Base-by-base conservation (phyloP, 2,113 vertebrate species). In the Romanogobio albipinnatus region DNA sequence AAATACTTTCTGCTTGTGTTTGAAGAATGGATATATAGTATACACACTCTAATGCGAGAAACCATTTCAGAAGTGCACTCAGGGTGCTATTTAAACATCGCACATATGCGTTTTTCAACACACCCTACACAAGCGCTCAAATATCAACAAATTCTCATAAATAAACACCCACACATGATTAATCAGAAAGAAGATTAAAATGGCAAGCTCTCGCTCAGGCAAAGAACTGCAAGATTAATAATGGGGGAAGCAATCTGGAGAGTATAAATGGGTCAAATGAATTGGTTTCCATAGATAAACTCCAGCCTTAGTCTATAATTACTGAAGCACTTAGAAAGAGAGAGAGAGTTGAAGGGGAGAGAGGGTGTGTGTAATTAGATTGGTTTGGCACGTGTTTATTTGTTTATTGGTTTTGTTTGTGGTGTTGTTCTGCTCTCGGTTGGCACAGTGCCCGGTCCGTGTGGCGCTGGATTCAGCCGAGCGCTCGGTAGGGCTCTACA, bases 391-490 rank as follows among this genome's bases (percentile, higher is more conserved):
- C 92, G 91, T 94, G 92, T 94, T 92, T 91, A 90, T 87, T 85
- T 90, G 87, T 90, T 90, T 88, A 86, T 89, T 87, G 79, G 88
- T 88, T 53, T 91, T 88, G 90, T 90, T 91, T 91, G 53, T 29
- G 87, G 87, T 88, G 85, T 89, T 89, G 88, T 88, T 76, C 87
- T 88, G 79, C 49, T 87, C 83, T 84, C 66, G 71, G 84, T 76
- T 94, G 93, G 91, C 94, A 76, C 53, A 0, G 53, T 87, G 91
- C 93, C 93, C 89, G 43, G 90, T 92, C 81, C 87, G 92, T 89
- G 86, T 79, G 86, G 90, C 83, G 82, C 73, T 77, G 84, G 71
- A 74, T 79, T 91, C 85, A 43, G 66, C 86, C 76, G 83, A 90
- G 84, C 90, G 91, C 77, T 90, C 87, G 86, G 80, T 89, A 64